Percentiles rank a stretch among this genome's conserved stretches.
phyloP scores from a whole-genome alignment of 2,888 invertebrate genomes.

The Scaptomyza polygonia region DNA sequence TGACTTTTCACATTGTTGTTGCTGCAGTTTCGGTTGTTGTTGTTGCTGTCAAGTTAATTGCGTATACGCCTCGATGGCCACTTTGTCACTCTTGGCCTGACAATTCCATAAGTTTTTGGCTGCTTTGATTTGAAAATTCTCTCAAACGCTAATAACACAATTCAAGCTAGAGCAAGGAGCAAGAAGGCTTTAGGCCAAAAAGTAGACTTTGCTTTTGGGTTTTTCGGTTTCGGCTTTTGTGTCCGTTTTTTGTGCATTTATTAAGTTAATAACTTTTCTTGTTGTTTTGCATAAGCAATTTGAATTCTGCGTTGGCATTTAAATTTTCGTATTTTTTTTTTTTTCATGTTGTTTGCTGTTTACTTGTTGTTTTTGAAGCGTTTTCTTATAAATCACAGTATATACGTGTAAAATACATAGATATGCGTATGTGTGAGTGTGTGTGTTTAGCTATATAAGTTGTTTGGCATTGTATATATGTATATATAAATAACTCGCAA shows the following conservation, averaged over 20 bases:
- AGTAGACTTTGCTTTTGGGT: slow-evolving; percentile 55
- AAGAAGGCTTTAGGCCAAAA: slow-evolving; percentile 50
- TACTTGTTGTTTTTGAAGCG: slow-evolving; percentile 61
- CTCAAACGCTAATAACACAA: slow-evolving; percentile 43
- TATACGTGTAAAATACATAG: slow-evolving; percentile 78
- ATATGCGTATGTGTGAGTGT: slow-evolving; percentile 51
- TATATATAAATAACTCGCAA: slow-evolving; percentile 67
- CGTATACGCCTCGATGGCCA: slow-evolving; percentile 63
- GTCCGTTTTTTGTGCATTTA: slow-evolving; percentile 76
- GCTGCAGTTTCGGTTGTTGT: slow-evolving; percentile 12
- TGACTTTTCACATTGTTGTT: slow-evolving; percentile 30
- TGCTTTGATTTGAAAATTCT: slow-evolving; percentile 33
- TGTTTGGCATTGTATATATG: slow-evolving; percentile 18
- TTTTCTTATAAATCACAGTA: slow-evolving; percentile 80
- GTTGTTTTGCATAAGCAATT: slow-evolving; percentile 62
- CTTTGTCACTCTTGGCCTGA: slow-evolving; percentile 46
- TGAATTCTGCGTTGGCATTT: slow-evolving; percentile 61
- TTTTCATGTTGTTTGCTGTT: slow-evolving; percentile 39
- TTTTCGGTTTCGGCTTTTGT: slow-evolving; percentile 62
- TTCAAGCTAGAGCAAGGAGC: slow-evolving; percentile 19
- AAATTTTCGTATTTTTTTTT: slow-evolving; percentile 4
- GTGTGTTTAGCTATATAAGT: slow-evolving; percentile 36
- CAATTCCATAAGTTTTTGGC: slow-evolving; percentile 17
- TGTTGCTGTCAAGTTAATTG: slow-evolving; percentile 55
- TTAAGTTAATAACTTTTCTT: slow-evolving; percentile 73